Percentiles rank a stretch among this genome's conserved stretches.
These are phyloP conservation scores for Holothuria glaberrima DNA, from an alignment of 35 echinoderm and acorn worm species.

Conservation along the genomic window DNA sequence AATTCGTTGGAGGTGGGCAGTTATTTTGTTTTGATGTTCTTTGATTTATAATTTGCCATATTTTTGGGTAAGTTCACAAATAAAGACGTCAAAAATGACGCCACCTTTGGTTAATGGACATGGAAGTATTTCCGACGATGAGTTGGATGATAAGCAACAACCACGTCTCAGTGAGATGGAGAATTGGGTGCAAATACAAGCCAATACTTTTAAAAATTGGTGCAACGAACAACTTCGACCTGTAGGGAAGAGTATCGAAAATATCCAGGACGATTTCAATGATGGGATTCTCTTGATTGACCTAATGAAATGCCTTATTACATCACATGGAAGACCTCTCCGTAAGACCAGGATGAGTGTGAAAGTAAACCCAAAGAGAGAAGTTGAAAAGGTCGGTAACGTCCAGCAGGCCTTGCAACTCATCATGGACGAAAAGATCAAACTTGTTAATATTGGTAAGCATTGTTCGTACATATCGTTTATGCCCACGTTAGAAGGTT, in stretches of 20 bases:
- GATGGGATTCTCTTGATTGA: slow-evolving; percentile 80
- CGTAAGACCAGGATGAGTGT: slow-evolving; percentile 68
- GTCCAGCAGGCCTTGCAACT: slow-evolving; percentile 78
- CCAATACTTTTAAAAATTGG: slow-evolving; percentile 98
- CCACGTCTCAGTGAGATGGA: slow-evolving; percentile 27
- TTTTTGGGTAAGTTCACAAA: too few species aligned
- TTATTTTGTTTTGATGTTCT: too few species aligned
- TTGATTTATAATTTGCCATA: too few species aligned
- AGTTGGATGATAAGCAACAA: not conserved
- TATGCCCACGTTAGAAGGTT: too few species aligned
- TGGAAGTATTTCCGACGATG: slow-evolving; percentile 16
- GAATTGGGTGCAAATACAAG: slow-evolving; percentile 89
- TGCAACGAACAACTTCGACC: slow-evolving; percentile 88
- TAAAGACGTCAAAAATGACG: not conserved
- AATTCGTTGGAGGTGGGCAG: too few species aligned
- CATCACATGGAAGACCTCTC: slow-evolving; percentile 50
- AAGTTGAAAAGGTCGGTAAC: slow-evolving; percentile 89
- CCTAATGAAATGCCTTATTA: slow-evolving; percentile 71
- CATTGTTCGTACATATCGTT: not conserved
- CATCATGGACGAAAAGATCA: slow-evolving; percentile 74
- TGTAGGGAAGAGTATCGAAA: slow-evolving; percentile 54
- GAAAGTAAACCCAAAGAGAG: slow-evolving; percentile 80
- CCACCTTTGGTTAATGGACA: slow-evolving; percentile 21
- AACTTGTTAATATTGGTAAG: slow-evolving; percentile 96
- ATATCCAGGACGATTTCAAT: slow-evolving; percentile 76